Evolutionary conservation across 1,140 invertebrate genomes (phyloP).

Genomic region (Monomorium pharaonis): DNA sequence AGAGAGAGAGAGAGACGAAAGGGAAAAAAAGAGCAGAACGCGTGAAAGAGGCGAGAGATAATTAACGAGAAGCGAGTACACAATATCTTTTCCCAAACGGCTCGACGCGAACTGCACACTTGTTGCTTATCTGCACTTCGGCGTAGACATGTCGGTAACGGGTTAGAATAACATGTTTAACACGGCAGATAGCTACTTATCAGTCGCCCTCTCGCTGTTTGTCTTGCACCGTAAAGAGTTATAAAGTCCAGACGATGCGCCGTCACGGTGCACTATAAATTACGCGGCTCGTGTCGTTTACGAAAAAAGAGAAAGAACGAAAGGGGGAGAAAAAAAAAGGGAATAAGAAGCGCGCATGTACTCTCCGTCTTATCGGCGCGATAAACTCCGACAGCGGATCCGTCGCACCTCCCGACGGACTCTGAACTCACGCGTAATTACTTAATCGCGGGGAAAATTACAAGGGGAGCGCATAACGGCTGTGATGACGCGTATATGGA

Average conservation of each 20-base stretch:
- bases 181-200: constrained; percentile 84
- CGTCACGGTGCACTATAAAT: constrained; percentile 81
- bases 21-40: constrained; percentile 18
- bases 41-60: constrained; percentile 54
- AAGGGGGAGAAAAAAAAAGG: neutral
- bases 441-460: constrained; percentile 46
- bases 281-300: constrained; percentile 75
- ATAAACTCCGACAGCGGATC: constrained; percentile 77
- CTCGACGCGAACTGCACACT: constrained; percentile 75
- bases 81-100: constrained; percentile 74
- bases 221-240: constrained; percentile 82
- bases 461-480: constrained; percentile 38
- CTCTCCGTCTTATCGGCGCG: constrained; percentile 65
- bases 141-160: constrained; percentile 75
- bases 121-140: constrained; percentile 78
- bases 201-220: constrained; percentile 80
- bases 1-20: constrained; percentile 51
- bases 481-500: constrained; percentile 10
- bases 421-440: constrained; percentile 51
- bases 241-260: constrained; percentile 82
- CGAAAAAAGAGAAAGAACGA: constrained; percentile 70
- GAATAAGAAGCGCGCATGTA: constrained; percentile 41
- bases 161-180: constrained; percentile 82
- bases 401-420: constrained; percentile 50
- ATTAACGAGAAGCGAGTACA: constrained; percentile 73